Conservation (phyloP, 2,113 vertebrate genomes). For the Terrapene triunguis region DNA sequence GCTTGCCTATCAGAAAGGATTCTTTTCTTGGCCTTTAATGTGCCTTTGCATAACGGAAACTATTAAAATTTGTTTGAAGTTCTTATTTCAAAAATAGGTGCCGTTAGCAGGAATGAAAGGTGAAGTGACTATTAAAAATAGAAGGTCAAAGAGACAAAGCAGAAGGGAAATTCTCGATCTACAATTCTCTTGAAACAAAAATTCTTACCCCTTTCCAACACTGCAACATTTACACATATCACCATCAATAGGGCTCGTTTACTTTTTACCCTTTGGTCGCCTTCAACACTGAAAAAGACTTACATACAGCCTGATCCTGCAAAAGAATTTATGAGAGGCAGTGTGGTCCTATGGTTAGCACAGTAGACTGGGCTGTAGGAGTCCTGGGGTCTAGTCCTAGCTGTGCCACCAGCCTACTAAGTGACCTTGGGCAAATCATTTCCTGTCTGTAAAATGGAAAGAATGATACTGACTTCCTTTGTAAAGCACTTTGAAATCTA, state of each 20-base stretch:
- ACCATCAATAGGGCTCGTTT: fast-evolving
- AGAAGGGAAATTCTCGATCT: fast-evolving
- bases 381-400: neutral
- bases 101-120: neutral
- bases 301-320: neutral
- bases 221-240: fast-evolving
- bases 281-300: neutral
- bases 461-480: fast-evolving
- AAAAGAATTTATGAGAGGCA: neutral
- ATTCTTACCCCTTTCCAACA: neutral
- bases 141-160: neutral
- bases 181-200: neutral
- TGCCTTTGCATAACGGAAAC: neutral
- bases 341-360: neutral
- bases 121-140: neutral
- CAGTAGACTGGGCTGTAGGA: neutral
- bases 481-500: fast-evolving
- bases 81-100: neutral
- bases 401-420: neutral
- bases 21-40: neutral
- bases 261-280: neutral
- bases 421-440: neutral
- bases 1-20: conserved; percentile 20
- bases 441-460: neutral
- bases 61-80: neutral